Evolutionary conservation across 2,113 vertebrate genomes (phyloP).

Genomic region (Panthera leo): DNA sequence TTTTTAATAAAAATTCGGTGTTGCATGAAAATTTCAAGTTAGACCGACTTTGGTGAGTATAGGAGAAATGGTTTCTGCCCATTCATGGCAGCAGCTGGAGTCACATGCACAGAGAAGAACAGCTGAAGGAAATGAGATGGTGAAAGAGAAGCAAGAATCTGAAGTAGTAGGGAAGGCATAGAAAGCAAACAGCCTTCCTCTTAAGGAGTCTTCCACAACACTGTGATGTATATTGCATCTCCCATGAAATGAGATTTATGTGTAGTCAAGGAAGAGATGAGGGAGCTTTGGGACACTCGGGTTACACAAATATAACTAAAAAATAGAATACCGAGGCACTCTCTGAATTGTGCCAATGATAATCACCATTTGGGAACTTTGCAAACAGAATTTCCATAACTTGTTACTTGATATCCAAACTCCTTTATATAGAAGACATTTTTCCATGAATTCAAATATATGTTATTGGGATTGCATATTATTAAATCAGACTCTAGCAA

Average conservation of each 20-base stretch:
- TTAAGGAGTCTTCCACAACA: neutral
- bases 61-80: neutral
- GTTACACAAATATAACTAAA: neutral
- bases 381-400: neutral
- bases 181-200: neutral
- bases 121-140: neutral
- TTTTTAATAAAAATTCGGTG: neutral
- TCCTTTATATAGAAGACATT: neutral
- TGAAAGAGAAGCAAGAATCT: neutral
- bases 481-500: neutral
- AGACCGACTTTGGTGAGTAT: neutral
- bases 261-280: neutral
- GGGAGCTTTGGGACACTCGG: neutral
- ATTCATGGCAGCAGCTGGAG: neutral
- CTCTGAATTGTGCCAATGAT: neutral
- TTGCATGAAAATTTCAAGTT: neutral
- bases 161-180: neutral
- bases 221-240: neutral
- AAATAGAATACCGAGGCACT: neutral
- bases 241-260: neutral
- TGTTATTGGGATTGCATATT: neutral
- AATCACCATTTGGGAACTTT: neutral
- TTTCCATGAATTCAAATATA: neutral
- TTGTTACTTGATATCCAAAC: neutral
- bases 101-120: neutral